These are phyloP conservation scores for Upupa epops DNA, from an alignment of 2,113 vertebrate genomes.

Conservation along the genomic window DNA sequence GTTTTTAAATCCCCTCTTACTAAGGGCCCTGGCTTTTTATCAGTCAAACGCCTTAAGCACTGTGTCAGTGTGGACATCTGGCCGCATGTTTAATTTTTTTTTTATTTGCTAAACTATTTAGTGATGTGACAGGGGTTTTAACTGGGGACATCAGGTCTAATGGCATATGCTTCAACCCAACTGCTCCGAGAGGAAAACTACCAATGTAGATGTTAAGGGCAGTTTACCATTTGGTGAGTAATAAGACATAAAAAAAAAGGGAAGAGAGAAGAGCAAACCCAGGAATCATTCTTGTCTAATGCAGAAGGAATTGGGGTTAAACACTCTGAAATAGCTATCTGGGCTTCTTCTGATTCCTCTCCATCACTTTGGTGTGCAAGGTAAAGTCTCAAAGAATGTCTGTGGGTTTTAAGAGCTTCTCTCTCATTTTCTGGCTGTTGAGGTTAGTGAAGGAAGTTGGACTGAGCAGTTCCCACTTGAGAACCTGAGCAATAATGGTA, in stretches of 20 bases:
- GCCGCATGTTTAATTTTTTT: constrained; percentile 80
- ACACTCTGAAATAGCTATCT: not conserved
- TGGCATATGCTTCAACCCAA: constrained; percentile 35
- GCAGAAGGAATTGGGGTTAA: not conserved
- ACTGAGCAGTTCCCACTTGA: not conserved
- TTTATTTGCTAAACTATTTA: constrained; percentile 83
- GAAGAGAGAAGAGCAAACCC: not conserved
- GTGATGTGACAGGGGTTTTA: constrained; percentile 70
- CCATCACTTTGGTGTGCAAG: not conserved
- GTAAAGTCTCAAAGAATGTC: not conserved
- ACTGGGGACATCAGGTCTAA: constrained; percentile 46
- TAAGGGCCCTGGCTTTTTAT: constrained; percentile 89
- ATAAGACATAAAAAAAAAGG: not conserved
- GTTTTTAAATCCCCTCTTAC: constrained; percentile 93
- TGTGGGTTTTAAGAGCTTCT: not conserved
- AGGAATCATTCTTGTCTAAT: not conserved
- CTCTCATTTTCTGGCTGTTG: not conserved
- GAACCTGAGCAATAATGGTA: not conserved
- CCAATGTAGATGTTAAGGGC: not conserved
- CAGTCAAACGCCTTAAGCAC: constrained; percentile 95
- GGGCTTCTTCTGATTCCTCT: not conserved
- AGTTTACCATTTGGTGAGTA: not conserved
- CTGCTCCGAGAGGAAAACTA: not conserved
- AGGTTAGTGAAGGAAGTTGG: not conserved
- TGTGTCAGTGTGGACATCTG: constrained; percentile 97